A percentile compares a stretch with the other conserved stretches of the same genome.
Conservation (phyloP, 1,140 invertebrate species). For the Musca vetustissima region DNA sequence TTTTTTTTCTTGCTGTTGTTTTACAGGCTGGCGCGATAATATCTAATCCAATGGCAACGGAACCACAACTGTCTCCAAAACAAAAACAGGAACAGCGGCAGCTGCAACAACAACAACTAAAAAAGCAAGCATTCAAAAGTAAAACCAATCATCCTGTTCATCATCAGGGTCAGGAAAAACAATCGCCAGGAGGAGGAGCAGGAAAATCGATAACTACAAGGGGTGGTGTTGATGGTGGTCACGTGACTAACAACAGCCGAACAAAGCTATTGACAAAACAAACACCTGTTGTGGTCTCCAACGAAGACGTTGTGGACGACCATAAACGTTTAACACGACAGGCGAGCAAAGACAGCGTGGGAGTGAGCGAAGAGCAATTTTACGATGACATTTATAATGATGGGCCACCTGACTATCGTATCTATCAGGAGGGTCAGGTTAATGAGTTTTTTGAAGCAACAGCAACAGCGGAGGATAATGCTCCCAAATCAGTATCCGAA, state of each 20-base stretch:
- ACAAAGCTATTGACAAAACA: conserved; percentile 8
- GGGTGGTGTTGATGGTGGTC: background rate
- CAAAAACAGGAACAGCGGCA: background rate
- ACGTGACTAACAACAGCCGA: background rate
- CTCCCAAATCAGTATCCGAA: conserved; percentile 44
- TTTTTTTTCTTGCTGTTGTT: background rate
- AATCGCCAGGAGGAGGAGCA: background rate
- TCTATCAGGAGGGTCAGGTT: conserved; percentile 44
- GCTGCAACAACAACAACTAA: background rate
- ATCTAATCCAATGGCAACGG: conserved; percentile 8
- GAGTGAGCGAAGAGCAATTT: too few relatives aligned
- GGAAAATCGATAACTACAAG: background rate
- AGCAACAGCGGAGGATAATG: background rate
- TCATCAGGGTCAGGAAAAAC: too few relatives aligned
- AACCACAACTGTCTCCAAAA: background rate
- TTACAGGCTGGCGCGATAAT: conserved; percentile 4
- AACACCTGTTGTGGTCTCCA: conserved; percentile 2
- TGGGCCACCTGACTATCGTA: background rate
- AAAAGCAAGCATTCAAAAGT: background rate
- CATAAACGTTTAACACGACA: too few relatives aligned
- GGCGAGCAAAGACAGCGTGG: too few relatives aligned
- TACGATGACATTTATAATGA: background rate
- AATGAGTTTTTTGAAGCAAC: conserved; percentile 41
- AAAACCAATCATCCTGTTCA: background rate
- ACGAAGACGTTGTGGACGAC: background rate